These are phyloP conservation scores for Eira barbara DNA, from an alignment of 2,113 vertebrate species.

Conservation along the genomic window DNA sequence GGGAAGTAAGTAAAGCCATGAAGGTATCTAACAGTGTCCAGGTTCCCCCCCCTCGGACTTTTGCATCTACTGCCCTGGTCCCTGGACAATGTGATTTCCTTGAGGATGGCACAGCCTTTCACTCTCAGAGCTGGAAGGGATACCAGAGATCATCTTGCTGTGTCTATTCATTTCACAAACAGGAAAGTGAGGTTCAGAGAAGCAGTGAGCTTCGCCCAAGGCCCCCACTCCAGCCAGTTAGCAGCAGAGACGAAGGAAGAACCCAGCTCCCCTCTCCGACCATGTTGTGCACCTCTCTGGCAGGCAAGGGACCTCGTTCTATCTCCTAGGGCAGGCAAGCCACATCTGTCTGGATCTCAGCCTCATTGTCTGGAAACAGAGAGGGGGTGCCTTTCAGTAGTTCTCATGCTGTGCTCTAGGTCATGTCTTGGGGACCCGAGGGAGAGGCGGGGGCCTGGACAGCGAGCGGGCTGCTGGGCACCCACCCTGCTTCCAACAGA, in stretches of 20 bases:
- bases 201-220: not conserved
- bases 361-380: not conserved
- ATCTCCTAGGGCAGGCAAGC: not conserved
- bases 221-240: not conserved
- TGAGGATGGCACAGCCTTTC: not conserved
- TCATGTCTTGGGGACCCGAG: not conserved
- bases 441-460: not conserved
- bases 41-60: not conserved
- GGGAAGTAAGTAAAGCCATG: not conserved
- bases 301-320: not conserved
- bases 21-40: not conserved
- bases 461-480: accelerated
- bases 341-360: not conserved
- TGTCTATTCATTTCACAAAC: not conserved
- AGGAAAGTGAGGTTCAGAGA: not conserved
- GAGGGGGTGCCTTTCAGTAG: not conserved
- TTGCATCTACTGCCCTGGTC: no score
- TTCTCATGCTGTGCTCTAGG: not conserved
- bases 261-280: accelerated
- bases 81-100: not conserved
- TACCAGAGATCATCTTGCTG: not conserved
- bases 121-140: not conserved
- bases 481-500: not conserved
- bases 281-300: accelerated
- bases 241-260: not conserved